Conservation (phyloP, 2,113 vertebrate species). For the Phaethornis superciliosus region DNA sequence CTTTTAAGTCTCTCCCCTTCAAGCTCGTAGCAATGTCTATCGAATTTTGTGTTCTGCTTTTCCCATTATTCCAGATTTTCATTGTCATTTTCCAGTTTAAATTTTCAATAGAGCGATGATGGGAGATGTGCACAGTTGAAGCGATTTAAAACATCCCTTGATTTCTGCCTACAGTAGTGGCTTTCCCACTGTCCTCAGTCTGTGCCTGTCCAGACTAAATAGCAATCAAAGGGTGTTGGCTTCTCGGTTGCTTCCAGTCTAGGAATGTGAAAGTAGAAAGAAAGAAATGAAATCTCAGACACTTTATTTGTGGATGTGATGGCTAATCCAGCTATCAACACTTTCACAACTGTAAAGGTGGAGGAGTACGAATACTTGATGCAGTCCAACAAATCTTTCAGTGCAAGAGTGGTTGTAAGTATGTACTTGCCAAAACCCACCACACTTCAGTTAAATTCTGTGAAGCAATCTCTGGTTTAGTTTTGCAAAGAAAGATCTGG, state of each 20-base stretch:
- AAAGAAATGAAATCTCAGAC: neutral
- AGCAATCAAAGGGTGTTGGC: neutral
- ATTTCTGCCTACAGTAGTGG: neutral
- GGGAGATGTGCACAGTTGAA: neutral
- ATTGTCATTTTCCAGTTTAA: conserved; percentile 47
- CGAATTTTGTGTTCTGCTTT: neutral
- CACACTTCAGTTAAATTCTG: neutral
- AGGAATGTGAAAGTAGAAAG: conserved; percentile 1
- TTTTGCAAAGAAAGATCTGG: neutral
- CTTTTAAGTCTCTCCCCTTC: conserved; percentile 50
- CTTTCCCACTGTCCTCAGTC: neutral
- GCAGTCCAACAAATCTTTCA: conserved; percentile 51
- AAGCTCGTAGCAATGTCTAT: conserved; percentile 42
- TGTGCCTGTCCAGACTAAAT: neutral
- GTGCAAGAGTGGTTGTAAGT: neutral
- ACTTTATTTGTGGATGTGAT: neutral
- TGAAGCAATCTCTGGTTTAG: neutral
- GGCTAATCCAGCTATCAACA: neutral
- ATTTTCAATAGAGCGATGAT: conserved; percentile 3
- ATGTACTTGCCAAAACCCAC: conserved; percentile 4
- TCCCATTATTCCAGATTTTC: neutral
- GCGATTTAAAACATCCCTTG: neutral
- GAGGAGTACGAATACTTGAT: neutral
- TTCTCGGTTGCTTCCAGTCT: neutral
- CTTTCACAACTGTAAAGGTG: neutral